phyloP scores from a whole-genome alignment of 2,888 invertebrate species.

The Lordiphosa andalusiaca region DNA sequence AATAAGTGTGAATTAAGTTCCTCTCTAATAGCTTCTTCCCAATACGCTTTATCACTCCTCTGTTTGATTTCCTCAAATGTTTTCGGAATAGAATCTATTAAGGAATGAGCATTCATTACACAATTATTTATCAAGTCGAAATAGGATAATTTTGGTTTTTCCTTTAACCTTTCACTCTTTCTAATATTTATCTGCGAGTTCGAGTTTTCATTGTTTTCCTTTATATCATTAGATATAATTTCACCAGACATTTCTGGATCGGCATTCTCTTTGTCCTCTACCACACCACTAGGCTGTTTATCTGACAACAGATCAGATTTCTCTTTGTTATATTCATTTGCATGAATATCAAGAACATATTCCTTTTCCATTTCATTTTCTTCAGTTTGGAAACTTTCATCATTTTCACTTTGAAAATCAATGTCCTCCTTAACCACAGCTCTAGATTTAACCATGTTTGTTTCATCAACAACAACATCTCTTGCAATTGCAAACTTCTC shows the following conservation, averaged over 20 bases:
- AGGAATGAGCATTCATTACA: constrained; percentile 16
- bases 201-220: too few species aligned
- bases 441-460: neutral
- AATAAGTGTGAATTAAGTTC: constrained; percentile 12
- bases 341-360: neutral
- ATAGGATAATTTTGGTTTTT: constrained; percentile 5
- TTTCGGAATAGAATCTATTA: too few species aligned
- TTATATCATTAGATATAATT: neutral
- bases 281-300: constrained; percentile 7
- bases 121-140: constrained; percentile 21
- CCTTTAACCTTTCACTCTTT: constrained; percentile 26
- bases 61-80: constrained; percentile 13
- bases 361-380: neutral
- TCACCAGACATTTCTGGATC: constrained; percentile 13
- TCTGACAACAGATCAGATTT: constrained; percentile 4
- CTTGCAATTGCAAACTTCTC: constrained; percentile 25
- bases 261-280: constrained; percentile 3
- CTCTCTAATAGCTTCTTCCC: constrained; percentile 8
- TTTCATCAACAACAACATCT: constrained; percentile 31
- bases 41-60: constrained; percentile 5
- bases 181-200: constrained; percentile 2
- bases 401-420: neutral
- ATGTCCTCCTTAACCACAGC: neutral
- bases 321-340: neutral
- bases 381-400: constrained; percentile 6